Conservation (phyloP, 1,140 invertebrate species). For the Scylla paramamosain region DNA sequence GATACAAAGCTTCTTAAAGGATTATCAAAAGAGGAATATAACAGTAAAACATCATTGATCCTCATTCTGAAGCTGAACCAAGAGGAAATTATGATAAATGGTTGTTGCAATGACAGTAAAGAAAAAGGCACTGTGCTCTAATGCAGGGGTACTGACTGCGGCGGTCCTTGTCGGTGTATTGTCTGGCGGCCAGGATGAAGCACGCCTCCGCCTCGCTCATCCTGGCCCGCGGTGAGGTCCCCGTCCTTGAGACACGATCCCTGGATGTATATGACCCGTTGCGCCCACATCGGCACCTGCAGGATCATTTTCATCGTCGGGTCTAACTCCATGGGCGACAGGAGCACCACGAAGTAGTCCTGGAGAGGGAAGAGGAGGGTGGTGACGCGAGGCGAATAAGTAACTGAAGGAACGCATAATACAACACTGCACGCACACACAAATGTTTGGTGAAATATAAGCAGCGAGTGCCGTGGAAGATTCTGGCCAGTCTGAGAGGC, state of each 20-base stretch:
- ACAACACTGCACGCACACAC: too few relatives aligned
- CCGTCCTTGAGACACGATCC: conserved; percentile 95
- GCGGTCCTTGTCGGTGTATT: conserved; percentile 98
- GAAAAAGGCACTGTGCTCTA: neutral
- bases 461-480: too few relatives aligned
- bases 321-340: conserved; percentile 98
- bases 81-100: neutral
- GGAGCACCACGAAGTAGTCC: conserved; percentile 97
- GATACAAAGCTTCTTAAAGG: too few relatives aligned
- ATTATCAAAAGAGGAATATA: too few relatives aligned
- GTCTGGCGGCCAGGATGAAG: conserved; percentile 95
- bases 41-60: too few relatives aligned
- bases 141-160: conserved; percentile 84
- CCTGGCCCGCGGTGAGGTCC: conserved; percentile 94
- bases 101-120: neutral
- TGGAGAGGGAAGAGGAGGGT: conserved; percentile 80
- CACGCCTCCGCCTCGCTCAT: conserved; percentile 98
- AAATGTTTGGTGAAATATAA: too few relatives aligned
- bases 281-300: conserved; percentile 98
- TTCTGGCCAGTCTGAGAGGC: too few relatives aligned
- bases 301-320: conserved; percentile 98
- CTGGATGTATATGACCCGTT: conserved; percentile 98
- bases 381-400: neutral
- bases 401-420: conserved; percentile 6
- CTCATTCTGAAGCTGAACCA: too few relatives aligned